phyloP scores from a whole-genome alignment of 2,888 invertebrate species.

The Tetragonula carbonaria region DNA sequence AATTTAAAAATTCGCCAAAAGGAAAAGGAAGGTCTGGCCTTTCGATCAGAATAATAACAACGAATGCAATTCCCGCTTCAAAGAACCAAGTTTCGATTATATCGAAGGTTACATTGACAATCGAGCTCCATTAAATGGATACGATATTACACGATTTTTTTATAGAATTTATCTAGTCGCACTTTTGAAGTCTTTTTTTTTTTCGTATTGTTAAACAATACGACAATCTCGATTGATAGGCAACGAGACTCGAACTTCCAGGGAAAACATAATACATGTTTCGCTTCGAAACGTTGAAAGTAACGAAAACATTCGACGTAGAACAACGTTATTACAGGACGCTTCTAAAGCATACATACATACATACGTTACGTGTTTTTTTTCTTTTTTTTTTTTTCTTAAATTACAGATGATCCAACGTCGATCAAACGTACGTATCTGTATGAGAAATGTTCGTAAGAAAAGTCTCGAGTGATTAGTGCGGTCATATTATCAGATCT shows the following conservation, averaged over 20 bases:
- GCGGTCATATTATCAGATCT: background rate
- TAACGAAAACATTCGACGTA: constrained; percentile 26
- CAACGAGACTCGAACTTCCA: constrained; percentile 3
- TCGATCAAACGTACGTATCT: constrained; percentile 2
- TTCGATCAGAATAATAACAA: background rate
- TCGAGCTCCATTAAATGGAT: constrained; percentile 20
- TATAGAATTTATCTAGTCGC: constrained; percentile 7
- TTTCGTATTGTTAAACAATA: background rate
- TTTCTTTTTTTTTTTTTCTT: constrained; percentile 13
- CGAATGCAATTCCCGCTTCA: background rate
- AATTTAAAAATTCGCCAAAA: too few relatives aligned
- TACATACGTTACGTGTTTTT: constrained; percentile 28
- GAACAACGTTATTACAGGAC: constrained; percentile 40
- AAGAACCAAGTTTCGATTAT: constrained; percentile 18
- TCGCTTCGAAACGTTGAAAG: constrained; percentile 42
- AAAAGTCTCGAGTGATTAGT: constrained; percentile 21
- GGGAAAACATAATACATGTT: constrained; percentile 10
- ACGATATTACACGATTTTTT: background rate
- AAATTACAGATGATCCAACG: constrained; percentile 34
- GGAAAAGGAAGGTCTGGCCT: background rate
- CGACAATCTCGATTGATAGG: background rate
- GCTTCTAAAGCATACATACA: constrained; percentile 52
- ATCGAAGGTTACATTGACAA: background rate
- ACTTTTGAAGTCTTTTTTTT: background rate
- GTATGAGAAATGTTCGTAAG: constrained; percentile 4